Base-by-base conservation (phyloP, 30 jellyfish, hydroid and myxozoan species). In the Aurelia sp. region DNA sequence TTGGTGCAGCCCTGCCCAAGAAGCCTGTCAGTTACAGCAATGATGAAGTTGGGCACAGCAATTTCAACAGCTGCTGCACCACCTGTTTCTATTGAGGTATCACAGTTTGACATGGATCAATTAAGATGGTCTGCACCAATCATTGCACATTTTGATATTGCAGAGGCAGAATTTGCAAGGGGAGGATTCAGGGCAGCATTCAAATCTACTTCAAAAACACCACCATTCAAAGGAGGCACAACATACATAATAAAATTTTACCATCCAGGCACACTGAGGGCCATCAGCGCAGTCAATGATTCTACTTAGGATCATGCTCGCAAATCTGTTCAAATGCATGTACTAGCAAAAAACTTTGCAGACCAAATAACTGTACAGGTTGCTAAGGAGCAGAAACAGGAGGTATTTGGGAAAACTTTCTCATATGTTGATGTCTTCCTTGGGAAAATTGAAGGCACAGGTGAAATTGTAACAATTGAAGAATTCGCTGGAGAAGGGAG, bases 161-260 rank as follows among this genome's bases (percentile, higher is more conserved):
- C 23, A 22, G 50, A 35, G 50, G 35, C 40, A 30, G 79, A 27
- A 30, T 30, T 57, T 79, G 84, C 47, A 17, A 55, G 78, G 47
- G 91, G 91, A 21, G 91, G 76, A 15, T 81, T 81, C 30, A 67
- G 91, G 76, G 61, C 68, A 66, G 91, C 85, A 6, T 81, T 19
- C 50, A 69, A 81, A 81, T 76, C 85, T 3, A 68, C 64, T 19
- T 79, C 89, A 4, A 22, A 23, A 3, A 40, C 79, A 17, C 35
- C 74, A 11, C 11, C 20, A 41, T 67, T 66, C 58, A 13, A 18
- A 66, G 51, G 51, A 40, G 67, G 40, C 22, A 66, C 53, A 21
- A 50, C n/a, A 22, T 68, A 13, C 30, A 69, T 81, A 13, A 35
- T 81, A 12, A 81, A 81, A 68, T 22, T 12, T 21, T 81, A 41